Evolutionary conservation across 2,888 invertebrate species (phyloP).

Genomic region (Gymnocheta viridis): DNA sequence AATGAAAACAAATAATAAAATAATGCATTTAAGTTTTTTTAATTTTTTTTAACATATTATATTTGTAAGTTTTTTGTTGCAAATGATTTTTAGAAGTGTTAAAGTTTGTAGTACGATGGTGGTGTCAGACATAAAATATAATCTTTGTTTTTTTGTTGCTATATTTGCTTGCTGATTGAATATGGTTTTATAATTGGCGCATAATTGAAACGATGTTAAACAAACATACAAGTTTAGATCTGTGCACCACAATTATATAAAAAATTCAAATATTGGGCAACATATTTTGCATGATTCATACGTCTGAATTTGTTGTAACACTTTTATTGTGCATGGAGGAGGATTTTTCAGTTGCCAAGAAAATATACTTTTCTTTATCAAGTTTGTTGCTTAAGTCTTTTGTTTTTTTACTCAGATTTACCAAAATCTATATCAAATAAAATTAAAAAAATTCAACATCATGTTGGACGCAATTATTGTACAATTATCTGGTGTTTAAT

Average conservation of each 20-base stretch:
- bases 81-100: slow-evolving; percentile 61
- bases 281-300: slow-evolving; percentile 57
- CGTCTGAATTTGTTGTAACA: slow-evolving; percentile 43
- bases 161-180: slow-evolving; percentile 27
- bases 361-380: neutral
- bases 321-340: slow-evolving; percentile 53
- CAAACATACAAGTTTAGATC: slow-evolving; percentile 9
- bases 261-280: slow-evolving; percentile 46
- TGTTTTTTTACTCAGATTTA: neutral
- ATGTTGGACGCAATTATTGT: too few species aligned
- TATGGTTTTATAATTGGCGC: slow-evolving; percentile 65
- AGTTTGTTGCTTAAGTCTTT: slow-evolving; percentile 57
- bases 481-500: too few species aligned
- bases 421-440: too few species aligned
- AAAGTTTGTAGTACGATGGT: slow-evolving; percentile 49
- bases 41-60: slow-evolving; percentile 40
- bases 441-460: too few species aligned
- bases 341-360: slow-evolving; percentile 46
- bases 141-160: neutral
- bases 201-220: slow-evolving; percentile 63
- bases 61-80: slow-evolving; percentile 22
- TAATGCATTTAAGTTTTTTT: slow-evolving; percentile 3
- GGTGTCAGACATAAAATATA: slow-evolving; percentile 17
- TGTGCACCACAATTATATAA: neutral
- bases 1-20: slow-evolving; percentile 5